Conservation (phyloP, 2,113 vertebrate species). For the Sinocyclocheilus anophthalmus region DNA sequence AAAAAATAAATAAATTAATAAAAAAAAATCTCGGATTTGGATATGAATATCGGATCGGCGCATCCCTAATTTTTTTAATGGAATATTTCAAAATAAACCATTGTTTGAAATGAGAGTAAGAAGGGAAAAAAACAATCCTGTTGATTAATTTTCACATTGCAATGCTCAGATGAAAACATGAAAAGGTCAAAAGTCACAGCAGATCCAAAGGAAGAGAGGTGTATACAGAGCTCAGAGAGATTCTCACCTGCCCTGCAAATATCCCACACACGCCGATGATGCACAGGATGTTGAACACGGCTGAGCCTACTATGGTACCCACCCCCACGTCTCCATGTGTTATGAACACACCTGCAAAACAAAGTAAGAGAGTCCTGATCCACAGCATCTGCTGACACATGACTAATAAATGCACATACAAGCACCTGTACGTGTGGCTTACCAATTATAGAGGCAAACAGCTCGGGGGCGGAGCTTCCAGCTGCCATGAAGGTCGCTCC, state of each 20-base stretch:
- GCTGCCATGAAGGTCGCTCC: slow-evolving; percentile 93
- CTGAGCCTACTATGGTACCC: slow-evolving; percentile 89
- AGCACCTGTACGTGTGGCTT: slow-evolving; percentile 51
- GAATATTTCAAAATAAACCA: neutral
- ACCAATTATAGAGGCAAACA: slow-evolving; percentile 90
- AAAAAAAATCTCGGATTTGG: no score
- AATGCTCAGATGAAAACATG: neutral
- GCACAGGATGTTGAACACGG: slow-evolving; percentile 89
- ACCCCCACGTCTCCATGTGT: slow-evolving; percentile 89
- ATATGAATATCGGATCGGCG: no score
- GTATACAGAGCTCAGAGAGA: neutral
- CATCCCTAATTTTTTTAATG: no score
- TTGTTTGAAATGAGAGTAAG: neutral
- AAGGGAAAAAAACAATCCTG: neutral
- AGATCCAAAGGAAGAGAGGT: neutral
- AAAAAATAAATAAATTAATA: no score
- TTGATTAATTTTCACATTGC: neutral
- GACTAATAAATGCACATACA: slow-evolving; percentile 13
- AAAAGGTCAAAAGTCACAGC: slow-evolving; percentile 17
- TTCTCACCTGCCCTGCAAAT: slow-evolving; percentile 87
- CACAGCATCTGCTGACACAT: neutral
- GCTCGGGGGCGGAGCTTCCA: slow-evolving; percentile 88
- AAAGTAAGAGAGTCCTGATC: neutral
- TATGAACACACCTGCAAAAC: slow-evolving; percentile 84
- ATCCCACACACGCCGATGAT: slow-evolving; percentile 88